Base-by-base conservation (phyloP, 2,888 invertebrate species). In the Nomada goodeniana region DNA sequence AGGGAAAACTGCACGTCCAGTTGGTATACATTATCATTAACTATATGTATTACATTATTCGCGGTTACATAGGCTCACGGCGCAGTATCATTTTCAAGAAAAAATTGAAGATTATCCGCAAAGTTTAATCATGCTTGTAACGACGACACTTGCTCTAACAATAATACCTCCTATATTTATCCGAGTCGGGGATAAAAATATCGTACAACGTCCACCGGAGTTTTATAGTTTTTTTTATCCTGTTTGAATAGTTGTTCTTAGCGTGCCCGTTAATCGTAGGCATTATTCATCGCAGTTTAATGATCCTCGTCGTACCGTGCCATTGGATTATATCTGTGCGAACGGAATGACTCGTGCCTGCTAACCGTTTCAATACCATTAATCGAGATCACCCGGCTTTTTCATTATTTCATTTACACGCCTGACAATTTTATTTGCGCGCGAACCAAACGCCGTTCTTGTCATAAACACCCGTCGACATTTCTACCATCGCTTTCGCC, bases 1-100 rank as follows among this genome's bases (percentile, higher is more conserved):
- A 87, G 86, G 86, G 68, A 83, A 86, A 82, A 75, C 75, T 85
- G 79, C 83, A 68, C 78, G 71, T 86, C 86, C 88, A 84, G 86
- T 82, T 81, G 68, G 53, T 86, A 76, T 64, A 42, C 50, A 42
- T n/a, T 72, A 59, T 13, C 4, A 2, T 26, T 11, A n/a, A 52
- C 15, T 20, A 44, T 7, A 15, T 29, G 3, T 50, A 18, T 15
- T 18, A 5, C 4, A 67, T 29, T 3, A 15, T 20, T 29, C n/a
- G 52, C 13, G 15, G 47, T 47, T 47, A 11, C n/a, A 36, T n/a
- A 67, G 52, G 15, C 29, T 53, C 42, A 42, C n/a, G 55, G 29
- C 36, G 18, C 29, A 18, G n/a, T 18, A 36, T 36, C 29, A 13
- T n/a, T 15, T 11, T 67, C 36, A 29, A 36, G 65, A 67, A 36